Evolutionary conservation across 2,888 invertebrate genomes (phyloP).

Genomic region (Aspidiotus rigidus): DNA sequence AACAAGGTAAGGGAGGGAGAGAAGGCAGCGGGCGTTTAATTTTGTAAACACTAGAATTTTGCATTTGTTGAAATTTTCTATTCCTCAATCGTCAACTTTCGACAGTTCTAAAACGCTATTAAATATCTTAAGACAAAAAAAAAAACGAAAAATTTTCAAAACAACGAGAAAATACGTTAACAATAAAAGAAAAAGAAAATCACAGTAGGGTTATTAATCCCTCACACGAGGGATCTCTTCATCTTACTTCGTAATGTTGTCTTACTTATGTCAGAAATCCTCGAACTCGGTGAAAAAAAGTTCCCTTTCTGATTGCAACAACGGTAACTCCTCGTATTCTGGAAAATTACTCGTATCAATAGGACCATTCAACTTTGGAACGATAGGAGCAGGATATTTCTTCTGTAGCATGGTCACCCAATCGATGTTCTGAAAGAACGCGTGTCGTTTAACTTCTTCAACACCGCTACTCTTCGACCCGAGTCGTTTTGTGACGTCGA

Average conservation of each 20-base stretch:
- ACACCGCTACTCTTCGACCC: slow-evolving; percentile 17
- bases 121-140: no score
- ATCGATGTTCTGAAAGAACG: slow-evolving; percentile 20
- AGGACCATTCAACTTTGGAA: slow-evolving; percentile 22
- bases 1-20: no score
- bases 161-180: no score
- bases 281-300: slow-evolving; percentile 23
- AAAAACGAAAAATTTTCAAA: no score
- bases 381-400: slow-evolving; percentile 29
- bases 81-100: no score
- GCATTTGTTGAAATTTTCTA: no score
- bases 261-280: slow-evolving; percentile 17
- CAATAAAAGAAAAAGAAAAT: no score
- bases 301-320: slow-evolving; percentile 14
- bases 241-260: not conserved
- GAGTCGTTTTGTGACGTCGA: slow-evolving; percentile 29
- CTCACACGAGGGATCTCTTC: not conserved
- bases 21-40: no score
- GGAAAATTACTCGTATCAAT: slow-evolving; percentile 30
- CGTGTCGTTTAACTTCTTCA: slow-evolving; percentile 26
- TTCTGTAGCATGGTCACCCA: slow-evolving; percentile 31
- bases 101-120: no score
- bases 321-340: slow-evolving; percentile 25
- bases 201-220: no score
- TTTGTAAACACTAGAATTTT: no score